These are phyloP conservation scores for Otolemur crassicaudatus DNA, from an alignment of 2,797 vertebrate species.

Conservation along the genomic window DNA sequence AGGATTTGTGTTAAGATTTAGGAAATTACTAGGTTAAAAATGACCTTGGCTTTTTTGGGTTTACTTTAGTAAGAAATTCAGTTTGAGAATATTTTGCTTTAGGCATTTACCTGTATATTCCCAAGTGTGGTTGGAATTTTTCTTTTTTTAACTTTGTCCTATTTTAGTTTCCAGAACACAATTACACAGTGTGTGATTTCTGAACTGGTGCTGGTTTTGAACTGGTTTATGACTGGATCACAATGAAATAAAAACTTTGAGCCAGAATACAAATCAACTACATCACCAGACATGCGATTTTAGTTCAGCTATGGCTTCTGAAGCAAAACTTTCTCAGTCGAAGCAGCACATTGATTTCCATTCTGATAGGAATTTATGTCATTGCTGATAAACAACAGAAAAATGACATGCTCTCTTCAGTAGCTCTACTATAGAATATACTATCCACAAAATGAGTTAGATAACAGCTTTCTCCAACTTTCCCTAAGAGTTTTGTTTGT, in stretches of 20 bases:
- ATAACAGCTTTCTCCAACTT: background rate
- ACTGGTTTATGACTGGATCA: background rate
- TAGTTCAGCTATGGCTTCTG: background rate
- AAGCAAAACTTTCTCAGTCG: background rate
- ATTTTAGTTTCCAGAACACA: background rate
- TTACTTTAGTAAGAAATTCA: background rate
- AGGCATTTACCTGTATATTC: background rate
- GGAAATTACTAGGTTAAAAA: background rate
- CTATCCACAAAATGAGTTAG: background rate
- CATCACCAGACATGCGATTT: background rate
- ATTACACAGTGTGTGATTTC: background rate
- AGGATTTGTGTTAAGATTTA: background rate
- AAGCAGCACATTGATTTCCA: background rate
- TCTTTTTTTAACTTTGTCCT: background rate
- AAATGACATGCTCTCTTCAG: background rate
- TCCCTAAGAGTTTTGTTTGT: background rate
- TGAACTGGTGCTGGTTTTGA: background rate
- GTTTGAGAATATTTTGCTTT: conserved; percentile 31
- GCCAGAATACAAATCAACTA: background rate
- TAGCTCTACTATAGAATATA: background rate
- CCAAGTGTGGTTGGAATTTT: background rate
- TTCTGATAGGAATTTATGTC: background rate
- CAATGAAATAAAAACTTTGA: background rate
- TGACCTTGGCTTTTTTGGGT: background rate
- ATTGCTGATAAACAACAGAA: background rate